phyloP scores from a whole-genome alignment of 2,113 vertebrate genomes.

The Excalfactoria chinensis region DNA sequence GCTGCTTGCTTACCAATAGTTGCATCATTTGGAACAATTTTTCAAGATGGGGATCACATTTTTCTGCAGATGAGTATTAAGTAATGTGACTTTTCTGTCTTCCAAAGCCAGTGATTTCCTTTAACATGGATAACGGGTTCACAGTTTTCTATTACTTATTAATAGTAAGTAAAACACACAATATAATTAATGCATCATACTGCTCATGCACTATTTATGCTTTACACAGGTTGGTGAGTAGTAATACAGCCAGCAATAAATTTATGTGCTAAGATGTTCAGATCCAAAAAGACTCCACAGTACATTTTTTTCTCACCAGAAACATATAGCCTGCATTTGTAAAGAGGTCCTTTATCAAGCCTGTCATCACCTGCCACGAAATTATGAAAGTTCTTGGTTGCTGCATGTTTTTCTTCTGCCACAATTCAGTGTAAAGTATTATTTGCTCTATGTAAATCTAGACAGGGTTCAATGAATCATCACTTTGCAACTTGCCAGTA shows the following conservation, averaged over 20 bases:
- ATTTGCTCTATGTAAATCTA: conserved; percentile 33
- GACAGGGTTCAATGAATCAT: conserved; percentile 48
- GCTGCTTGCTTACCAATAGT: conserved; percentile 43
- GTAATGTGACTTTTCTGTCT: conserved; percentile 5
- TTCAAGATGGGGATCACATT: conserved; percentile 59
- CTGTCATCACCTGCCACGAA: conserved; percentile 35
- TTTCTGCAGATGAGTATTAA: conserved; percentile 4
- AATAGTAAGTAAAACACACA: background rate
- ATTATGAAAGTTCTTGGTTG: conserved; percentile 56
- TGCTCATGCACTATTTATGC: background rate
- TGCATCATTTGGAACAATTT: conserved; percentile 50
- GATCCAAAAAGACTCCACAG: background rate
- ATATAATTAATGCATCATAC: background rate
- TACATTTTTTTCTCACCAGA: conserved; percentile 4
- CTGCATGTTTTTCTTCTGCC: conserved; percentile 22
- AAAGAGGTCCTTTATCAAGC: conserved; percentile 13
- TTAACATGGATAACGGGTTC: conserved; percentile 9
- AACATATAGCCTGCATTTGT: background rate
- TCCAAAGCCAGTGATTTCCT: conserved; percentile 20
- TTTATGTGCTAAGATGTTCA: background rate
- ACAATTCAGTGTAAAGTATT: conserved; percentile 18
- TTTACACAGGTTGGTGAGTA: background rate
- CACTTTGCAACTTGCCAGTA: conserved; percentile 38
- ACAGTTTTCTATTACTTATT: conserved; percentile 1
- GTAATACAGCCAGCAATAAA: background rate